These are phyloP conservation scores for Chelonia mydas DNA, from an alignment of 2,797 vertebrate genomes.

Conservation along the genomic window DNA sequence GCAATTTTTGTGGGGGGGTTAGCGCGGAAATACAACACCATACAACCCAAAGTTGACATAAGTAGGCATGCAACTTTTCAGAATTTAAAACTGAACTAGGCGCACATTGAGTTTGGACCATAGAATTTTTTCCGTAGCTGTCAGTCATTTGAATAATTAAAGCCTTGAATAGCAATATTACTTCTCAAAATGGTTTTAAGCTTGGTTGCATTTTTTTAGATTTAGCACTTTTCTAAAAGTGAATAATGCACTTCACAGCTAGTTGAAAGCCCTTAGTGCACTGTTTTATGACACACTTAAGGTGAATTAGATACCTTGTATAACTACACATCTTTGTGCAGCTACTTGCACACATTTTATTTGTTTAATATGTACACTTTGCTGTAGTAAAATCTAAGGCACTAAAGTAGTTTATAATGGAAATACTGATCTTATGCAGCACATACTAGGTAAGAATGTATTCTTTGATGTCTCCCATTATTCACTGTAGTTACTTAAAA, in stretches of 20 bases:
- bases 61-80: background rate
- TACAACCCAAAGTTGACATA: conserved; percentile 35
- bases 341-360: conserved; percentile 33
- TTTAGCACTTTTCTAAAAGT: too few relatives aligned
- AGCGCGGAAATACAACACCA: conserved; percentile 3
- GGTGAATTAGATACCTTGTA: background rate
- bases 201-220: background rate
- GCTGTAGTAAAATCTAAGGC: too few relatives aligned
- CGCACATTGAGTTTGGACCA: background rate
- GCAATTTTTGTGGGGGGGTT: background rate
- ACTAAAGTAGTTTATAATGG: conserved; percentile 5
- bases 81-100: background rate
- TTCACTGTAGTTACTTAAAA: background rate
- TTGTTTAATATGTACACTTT: conserved; percentile 18
- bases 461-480: background rate
- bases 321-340: conserved; percentile 5
- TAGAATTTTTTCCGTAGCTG: background rate
- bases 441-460: conserved; percentile 3
- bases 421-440: background rate
- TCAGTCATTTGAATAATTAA: background rate
- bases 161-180: background rate
- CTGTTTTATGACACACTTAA: conserved; percentile 15
- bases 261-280: background rate
- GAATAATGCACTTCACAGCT: background rate
- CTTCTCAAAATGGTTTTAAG: too few relatives aligned